Percentiles rank a stretch among this genome's conserved stretches.
These are phyloP conservation scores for Branchellion lobata DNA, from an alignment of 2,888 invertebrate genomes.

Conservation along the genomic window DNA sequence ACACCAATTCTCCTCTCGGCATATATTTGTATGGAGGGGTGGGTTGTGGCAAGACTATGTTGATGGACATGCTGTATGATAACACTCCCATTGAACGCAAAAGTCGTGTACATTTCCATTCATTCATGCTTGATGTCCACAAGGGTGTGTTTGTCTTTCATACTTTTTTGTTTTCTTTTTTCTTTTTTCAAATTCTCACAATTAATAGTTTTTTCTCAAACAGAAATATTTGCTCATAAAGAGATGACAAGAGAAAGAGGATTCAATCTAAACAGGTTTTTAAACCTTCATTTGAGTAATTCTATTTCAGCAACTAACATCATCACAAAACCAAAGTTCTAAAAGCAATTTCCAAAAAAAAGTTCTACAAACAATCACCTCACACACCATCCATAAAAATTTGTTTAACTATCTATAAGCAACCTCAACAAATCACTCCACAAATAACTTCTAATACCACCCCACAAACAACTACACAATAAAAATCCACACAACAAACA, in stretches of 20 bases:
- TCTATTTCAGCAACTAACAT: too few species aligned
- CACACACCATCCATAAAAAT: too few species aligned
- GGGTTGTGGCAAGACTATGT: conserved; percentile 85
- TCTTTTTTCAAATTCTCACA: conserved; percentile 61
- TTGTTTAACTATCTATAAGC: too few species aligned
- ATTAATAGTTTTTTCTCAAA: conserved; percentile 48
- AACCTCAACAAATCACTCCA: too few species aligned
- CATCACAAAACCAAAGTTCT: too few species aligned
- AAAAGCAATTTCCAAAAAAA: too few species aligned
- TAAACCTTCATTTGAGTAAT: not conserved
- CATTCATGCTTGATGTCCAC: conserved; percentile 96
- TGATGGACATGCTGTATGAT: conserved; percentile 96
- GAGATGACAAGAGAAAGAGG: not conserved
- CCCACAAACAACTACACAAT: too few species aligned
- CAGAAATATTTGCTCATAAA: conserved; percentile 9
- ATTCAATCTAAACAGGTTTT: not conserved
- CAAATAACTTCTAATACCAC: too few species aligned
- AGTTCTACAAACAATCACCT: too few species aligned
- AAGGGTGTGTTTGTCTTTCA: conserved; percentile 54
- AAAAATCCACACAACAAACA: too few species aligned
- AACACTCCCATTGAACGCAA: conserved; percentile 67
- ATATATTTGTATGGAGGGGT: conserved; percentile 60
- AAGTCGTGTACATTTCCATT: conserved; percentile 86
- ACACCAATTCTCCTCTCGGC: conserved; percentile 53
- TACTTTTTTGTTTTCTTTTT: conserved; percentile 67